Evolutionary conservation across 2,113 vertebrate genomes (phyloP).

Genomic region (Mohoua ochrocephala): DNA sequence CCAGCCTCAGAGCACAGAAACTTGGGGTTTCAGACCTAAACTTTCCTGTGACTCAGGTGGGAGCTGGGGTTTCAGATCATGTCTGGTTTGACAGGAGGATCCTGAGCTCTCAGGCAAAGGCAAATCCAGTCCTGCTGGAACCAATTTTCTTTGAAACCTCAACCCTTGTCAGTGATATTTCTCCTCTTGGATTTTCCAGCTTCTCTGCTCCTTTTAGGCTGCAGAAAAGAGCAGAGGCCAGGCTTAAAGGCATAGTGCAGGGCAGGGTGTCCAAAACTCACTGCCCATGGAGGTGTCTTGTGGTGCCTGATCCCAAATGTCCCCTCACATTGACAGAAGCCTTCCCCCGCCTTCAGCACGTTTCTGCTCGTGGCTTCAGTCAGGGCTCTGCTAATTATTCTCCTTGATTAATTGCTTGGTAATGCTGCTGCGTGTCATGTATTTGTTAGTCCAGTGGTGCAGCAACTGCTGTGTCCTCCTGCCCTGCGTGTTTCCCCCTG

Average conservation of each 20-base stretch:
- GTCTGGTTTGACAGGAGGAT: background rate
- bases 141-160: background rate
- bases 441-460: background rate
- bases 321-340: background rate
- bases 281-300: background rate
- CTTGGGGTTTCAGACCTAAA: background rate
- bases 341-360: background rate
- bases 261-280: background rate
- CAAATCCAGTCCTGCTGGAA: background rate
- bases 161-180: background rate
- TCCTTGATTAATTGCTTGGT: background rate
- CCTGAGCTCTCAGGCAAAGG: background rate
- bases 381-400: background rate
- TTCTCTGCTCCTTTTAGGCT: background rate
- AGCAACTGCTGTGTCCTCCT: background rate
- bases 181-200: background rate
- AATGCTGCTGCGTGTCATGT: background rate
- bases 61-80: background rate
- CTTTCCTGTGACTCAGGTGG: background rate
- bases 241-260: background rate
- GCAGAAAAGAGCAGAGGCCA: background rate
- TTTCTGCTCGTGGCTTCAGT: accelerated
- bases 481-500: background rate
- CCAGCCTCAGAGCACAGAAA: background rate
- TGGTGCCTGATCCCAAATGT: background rate